phyloP scores from a whole-genome alignment of 2,888 invertebrate genomes.

The Ariolimax columbianus region DNA sequence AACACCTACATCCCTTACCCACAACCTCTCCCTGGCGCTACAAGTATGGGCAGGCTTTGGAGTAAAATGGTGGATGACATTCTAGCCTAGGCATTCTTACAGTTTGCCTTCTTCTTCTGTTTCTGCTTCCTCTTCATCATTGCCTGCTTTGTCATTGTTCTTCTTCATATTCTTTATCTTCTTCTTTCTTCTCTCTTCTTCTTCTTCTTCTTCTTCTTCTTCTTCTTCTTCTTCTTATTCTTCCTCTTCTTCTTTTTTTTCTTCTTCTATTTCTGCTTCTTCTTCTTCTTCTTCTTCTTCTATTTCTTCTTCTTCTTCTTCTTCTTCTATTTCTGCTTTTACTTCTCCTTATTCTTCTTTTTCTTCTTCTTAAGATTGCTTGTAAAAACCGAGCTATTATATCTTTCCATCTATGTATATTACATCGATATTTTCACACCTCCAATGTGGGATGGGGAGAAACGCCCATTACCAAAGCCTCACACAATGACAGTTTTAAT shows the following conservation, averaged over 20 bases:
- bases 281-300: slow-evolving; percentile 41
- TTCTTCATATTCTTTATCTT: background rate
- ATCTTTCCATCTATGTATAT: too few species aligned
- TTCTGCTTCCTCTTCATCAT: slow-evolving; percentile 19
- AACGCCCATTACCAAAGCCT: background rate
- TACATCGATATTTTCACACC: background rate
- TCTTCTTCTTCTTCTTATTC: slow-evolving; percentile 24
- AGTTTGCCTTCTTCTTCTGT: background rate
- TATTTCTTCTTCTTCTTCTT: slow-evolving; percentile 36
- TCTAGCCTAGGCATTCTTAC: background rate
- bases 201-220: slow-evolving; percentile 34
- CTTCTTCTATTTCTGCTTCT: too few species aligned
- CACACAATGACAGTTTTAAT: too few species aligned
- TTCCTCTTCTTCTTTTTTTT: too few species aligned
- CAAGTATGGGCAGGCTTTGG: background rate
- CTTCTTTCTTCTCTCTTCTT: slow-evolving; percentile 8
- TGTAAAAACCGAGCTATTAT: too few species aligned
- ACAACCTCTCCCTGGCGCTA: background rate
- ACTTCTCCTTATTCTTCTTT: too few species aligned
- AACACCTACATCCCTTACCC: slow-evolving; percentile 44
- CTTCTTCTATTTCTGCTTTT: too few species aligned
- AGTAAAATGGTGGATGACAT: slow-evolving; percentile 23
- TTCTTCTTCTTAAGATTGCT: slow-evolving; percentile 39
- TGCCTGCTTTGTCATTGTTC: background rate
- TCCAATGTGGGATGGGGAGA: too few species aligned